Evolutionary conservation across 2,888 invertebrate genomes (phyloP).

Genomic region (Limnephilus marmoratus): DNA sequence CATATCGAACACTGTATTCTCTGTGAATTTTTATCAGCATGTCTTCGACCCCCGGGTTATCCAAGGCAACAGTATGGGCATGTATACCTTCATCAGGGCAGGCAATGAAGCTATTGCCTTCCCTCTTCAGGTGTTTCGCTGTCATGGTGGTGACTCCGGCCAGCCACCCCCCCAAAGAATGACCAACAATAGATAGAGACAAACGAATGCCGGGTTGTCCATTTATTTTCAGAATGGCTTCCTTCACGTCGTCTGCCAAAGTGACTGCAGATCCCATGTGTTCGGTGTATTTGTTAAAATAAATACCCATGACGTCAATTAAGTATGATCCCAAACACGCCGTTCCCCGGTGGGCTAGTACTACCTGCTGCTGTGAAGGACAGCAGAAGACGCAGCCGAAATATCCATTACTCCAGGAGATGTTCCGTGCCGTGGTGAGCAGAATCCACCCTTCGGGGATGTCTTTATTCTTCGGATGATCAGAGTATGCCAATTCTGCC

Average conservation of each 20-base stretch:
- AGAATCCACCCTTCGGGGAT: not conserved
- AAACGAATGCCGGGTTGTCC: not conserved
- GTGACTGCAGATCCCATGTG: constrained; percentile 2
- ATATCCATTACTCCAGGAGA: not conserved
- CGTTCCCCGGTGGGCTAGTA: not conserved
- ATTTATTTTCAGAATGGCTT: not conserved
- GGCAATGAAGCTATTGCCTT: too few relatives aligned
- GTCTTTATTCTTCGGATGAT: not conserved
- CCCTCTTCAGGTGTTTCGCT: too few relatives aligned
- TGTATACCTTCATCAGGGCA: too few relatives aligned
- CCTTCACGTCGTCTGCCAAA: not conserved
- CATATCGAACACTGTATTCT: not conserved
- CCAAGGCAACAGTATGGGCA: not conserved
- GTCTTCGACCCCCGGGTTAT: not conserved
- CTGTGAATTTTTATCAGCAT: not conserved
- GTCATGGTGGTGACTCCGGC: too few relatives aligned
- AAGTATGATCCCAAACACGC: not conserved
- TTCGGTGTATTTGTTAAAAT: not conserved
- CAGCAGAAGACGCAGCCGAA: not conserved
- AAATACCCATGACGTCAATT: not conserved
- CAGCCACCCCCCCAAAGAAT: too few relatives aligned
- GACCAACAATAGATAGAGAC: not conserved
- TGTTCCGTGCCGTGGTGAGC: not conserved
- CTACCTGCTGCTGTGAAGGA: not conserved
- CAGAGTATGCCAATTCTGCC: not conserved